A percentile compares a stretch with the other conserved stretches of the same genome.
phyloP scores from a whole-genome alignment of 2,797 vertebrate genomes.

The Pseudopleuronectes americanus region DNA sequence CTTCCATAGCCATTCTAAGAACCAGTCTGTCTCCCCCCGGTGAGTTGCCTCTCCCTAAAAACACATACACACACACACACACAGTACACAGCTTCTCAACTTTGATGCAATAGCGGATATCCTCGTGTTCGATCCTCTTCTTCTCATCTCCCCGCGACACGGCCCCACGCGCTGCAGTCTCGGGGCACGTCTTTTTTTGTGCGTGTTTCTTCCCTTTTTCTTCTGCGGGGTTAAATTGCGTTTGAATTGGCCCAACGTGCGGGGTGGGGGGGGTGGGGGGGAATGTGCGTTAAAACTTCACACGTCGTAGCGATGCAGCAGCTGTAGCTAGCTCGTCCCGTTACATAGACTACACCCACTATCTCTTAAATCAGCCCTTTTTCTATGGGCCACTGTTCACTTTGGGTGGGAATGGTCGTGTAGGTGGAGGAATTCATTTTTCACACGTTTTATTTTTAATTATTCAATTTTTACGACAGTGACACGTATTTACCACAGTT shows the following conservation, averaged over 20 bases:
- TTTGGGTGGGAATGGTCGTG: background rate
- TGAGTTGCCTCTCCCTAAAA: slow-evolving; percentile 72
- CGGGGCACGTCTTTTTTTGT: background rate
- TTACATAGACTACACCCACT: slow-evolving; percentile 64
- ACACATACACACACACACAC: slow-evolving; percentile 24
- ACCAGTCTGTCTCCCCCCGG: slow-evolving; percentile 47
- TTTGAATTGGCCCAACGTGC: no score
- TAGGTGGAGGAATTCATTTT: background rate
- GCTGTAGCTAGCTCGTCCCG: slow-evolving; percentile 33
- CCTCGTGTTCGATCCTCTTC: slow-evolving; percentile 61
- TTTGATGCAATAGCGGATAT: slow-evolving; percentile 75
- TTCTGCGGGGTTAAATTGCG: no score
- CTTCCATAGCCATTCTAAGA: slow-evolving; percentile 5
- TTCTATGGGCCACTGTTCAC: background rate
- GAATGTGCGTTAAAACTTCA: slow-evolving; percentile 35
- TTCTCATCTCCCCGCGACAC: background rate
- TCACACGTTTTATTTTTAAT: background rate
- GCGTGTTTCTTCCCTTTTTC: no score
- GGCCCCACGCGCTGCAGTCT: no score
- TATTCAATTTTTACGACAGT: no score
- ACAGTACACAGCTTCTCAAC: slow-evolving; percentile 66
- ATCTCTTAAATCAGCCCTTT: slow-evolving; percentile 33
- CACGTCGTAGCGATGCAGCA: background rate
- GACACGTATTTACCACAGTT: background rate
- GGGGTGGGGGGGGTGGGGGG: no score